Evolutionary conservation across 2,888 invertebrate genomes (phyloP), one percentile per base, ranked within the genome.

Genomic region (Acleris literana): DNA sequence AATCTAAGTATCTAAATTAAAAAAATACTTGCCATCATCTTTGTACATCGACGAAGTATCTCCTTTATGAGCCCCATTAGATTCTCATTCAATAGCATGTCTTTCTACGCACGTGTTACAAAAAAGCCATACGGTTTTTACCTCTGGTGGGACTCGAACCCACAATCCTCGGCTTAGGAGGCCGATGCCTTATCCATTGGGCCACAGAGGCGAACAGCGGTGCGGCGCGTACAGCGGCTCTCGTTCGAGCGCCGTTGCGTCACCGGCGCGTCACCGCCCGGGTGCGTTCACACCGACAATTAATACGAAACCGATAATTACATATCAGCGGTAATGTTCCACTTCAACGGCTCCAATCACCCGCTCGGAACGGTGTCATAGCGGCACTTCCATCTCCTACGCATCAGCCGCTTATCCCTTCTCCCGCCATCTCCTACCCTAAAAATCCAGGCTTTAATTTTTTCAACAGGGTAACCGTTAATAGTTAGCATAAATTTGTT

Each of bases 131-230:
- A 56, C 25, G 25, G 56, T n/a, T 17, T 72, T 72, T 96, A 96
- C 96, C 96, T 96, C 96, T 95, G 95, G 95, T 95, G 95, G 95
- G 96, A 95, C 95, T 96, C 95, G 95, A 96, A 96, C 95, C 95
- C 95, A 95, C 95, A 95, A 94, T 95, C 95, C 95, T 95, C 95
- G 95, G 95, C 95, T 95, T 95, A 95, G 95, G 95, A 95, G 95
- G 95, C 95, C 95, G 95, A 95, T 95, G 95, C 95, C 95, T 95
- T 95, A 95, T 95, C 95, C 95, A 95, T 95, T 95, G 95, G 95
- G 95, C 95, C 95, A 95, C 95, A 95, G 95, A 95, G 96, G 96
- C 96, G 84, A 73, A 86, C 98, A 98, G 69, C 96, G 95, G 82
- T 96, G 96, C 90, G 97, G 97, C 64, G 70, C 97, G 95, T 82